Evolutionary conservation across 2,888 invertebrate genomes (phyloP), one percentile per base, ranked within the genome.

Genomic region (Trichopoda pennipes): DNA sequence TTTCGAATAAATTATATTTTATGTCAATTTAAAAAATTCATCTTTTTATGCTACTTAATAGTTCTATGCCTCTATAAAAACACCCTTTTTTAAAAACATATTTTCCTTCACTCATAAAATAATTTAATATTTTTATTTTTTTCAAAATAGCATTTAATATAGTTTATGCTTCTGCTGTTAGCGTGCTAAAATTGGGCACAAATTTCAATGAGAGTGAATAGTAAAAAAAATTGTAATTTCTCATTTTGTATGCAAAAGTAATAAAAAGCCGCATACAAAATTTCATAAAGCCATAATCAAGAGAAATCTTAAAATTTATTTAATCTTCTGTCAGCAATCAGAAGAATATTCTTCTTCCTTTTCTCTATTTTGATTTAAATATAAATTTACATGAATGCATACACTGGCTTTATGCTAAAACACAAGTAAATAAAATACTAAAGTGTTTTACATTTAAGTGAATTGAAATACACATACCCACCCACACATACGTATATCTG

Each of bases 311-410:
- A n/a, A 51, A 0, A 23, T 63, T 64, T 77, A 47, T 63, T 55
- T 69, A 61, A 44, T 61, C 49, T 69, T 77, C 60, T 60, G 51
- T 42, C 58, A 66, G 61, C 76, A 77, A 69, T 77, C 76, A 69
- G 61, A 44, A 17, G 16, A 44, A 19, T 64, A 53, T 28, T 58
- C 47, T 58, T 19, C 10, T 16, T 42, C n/a, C n/a, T 38, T 19
- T 53, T 58, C 23, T 38, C 55, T 55, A 61, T 75, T 68, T 58
- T 69, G 61, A 77, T 77, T 77, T 61, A 77, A n/a, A 77, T 77
- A 69, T 61, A 69, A 61, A 77, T 61, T 44, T 70, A 63, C 69
- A 70, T 70, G 66, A 75, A 68, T 75, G 51, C 66, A 38, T 42
- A 56, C 28, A 35, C 28, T 38, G 12, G 12, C 38, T 38, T 38